Conservation (phyloP, 2,888 invertebrate genomes). For the Microctonus aethiopoides region DNA sequence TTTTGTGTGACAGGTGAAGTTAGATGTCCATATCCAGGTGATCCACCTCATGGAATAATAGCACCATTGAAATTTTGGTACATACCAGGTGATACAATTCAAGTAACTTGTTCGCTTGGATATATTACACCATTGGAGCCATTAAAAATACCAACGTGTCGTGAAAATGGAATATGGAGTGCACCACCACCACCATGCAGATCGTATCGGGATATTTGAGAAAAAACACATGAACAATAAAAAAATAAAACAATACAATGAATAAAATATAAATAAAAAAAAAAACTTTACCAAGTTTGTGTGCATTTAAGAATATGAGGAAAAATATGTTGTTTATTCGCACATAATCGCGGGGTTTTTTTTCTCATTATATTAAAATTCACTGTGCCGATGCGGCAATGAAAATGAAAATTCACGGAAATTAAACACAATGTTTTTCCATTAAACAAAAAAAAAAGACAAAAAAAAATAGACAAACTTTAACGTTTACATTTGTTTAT, state of each 20-base stretch:
- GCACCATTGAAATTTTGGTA: slow-evolving; percentile 80
- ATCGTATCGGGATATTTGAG: slow-evolving; percentile 73
- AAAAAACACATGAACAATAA: background rate
- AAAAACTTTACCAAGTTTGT: background rate
- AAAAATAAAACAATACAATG: background rate
- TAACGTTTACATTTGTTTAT: slow-evolving; percentile 5
- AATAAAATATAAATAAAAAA: background rate
- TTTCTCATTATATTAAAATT: slow-evolving; percentile 15
- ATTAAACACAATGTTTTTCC: slow-evolving; percentile 30
- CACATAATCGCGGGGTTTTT: background rate
- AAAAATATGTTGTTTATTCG: slow-evolving; percentile 3
- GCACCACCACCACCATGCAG: slow-evolving; percentile 76
- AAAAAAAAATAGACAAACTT: background rate
- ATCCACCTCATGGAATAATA: slow-evolving; percentile 77
- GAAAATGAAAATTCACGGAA: slow-evolving; percentile 15
- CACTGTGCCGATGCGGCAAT: slow-evolving; percentile 21
- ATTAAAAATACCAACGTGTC: slow-evolving; percentile 74
- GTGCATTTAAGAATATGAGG: slow-evolving; percentile 3
- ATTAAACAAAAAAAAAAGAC: slow-evolving; percentile 23
- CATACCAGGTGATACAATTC: slow-evolving; percentile 78
- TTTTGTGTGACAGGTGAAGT: slow-evolving; percentile 72
- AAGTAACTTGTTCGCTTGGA: slow-evolving; percentile 77
- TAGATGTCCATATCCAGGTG: slow-evolving; percentile 78
- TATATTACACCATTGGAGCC: slow-evolving; percentile 70
- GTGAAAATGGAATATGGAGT: slow-evolving; percentile 78